Percentiles rank a stretch among this genome's conserved stretches.
Conservation (phyloP, 2,888 invertebrate species). For the Tridacna crocea region DNA sequence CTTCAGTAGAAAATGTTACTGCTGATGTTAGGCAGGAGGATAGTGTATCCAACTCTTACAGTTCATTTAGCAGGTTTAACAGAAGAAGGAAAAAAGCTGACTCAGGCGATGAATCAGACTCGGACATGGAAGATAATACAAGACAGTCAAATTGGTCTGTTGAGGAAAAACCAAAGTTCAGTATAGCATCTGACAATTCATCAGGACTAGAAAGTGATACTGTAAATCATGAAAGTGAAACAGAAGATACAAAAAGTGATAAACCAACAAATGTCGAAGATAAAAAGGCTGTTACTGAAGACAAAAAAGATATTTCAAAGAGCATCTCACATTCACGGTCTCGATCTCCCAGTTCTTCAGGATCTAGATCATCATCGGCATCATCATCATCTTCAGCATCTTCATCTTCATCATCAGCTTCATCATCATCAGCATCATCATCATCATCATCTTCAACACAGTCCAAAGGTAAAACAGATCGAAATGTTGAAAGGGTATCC, state of each 20-base stretch:
- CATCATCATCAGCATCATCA: constrained; percentile 14
- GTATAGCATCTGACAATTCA: constrained; percentile 4
- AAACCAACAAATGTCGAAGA: neutral
- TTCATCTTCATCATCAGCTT: constrained; percentile 20
- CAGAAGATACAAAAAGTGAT: neutral
- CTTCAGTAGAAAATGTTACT: neutral
- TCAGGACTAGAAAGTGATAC: constrained; percentile 13
- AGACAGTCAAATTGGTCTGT: constrained; percentile 16
- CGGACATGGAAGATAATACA: constrained; percentile 22
- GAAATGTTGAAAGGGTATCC: neutral
- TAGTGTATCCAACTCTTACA: constrained; percentile 56
- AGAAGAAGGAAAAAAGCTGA: constrained; percentile 45
- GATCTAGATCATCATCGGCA: constrained; percentile 22
- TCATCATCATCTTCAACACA: constrained; percentile 9
- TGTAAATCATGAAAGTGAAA: neutral
- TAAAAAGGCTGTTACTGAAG: neutral
- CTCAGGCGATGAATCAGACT: constrained; percentile 43
- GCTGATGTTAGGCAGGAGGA: constrained; percentile 46
- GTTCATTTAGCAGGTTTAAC: constrained; percentile 58
- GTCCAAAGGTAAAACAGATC: neutral
- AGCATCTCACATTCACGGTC: constrained; percentile 24
- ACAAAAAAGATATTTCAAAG: neutral
- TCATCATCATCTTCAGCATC: constrained; percentile 32
- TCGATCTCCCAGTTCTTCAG: constrained; percentile 16
- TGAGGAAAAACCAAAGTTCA: neutral